phyloP scores from a whole-genome alignment of 2,113 vertebrate species.

The Ranitomeya variabilis region DNA sequence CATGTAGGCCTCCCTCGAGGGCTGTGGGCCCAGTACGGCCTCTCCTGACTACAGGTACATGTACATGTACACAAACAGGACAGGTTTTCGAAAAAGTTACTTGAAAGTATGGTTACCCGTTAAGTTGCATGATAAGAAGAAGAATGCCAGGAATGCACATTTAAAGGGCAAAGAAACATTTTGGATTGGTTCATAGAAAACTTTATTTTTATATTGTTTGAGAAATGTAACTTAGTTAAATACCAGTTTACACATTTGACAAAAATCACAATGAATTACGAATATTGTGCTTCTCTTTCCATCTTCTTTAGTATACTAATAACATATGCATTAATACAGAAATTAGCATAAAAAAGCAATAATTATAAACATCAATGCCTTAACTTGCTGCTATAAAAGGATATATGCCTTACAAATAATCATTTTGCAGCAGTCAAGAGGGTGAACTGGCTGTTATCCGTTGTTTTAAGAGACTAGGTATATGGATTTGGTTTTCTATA shows the following conservation, averaged over 20 bases:
- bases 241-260: slow-evolving; percentile 53
- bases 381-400: slow-evolving; percentile 66
- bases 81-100: too few relatives aligned
- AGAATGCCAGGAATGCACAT: too few relatives aligned
- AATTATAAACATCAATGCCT: slow-evolving; percentile 63
- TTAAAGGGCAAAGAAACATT: background rate
- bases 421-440: background rate
- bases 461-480: background rate
- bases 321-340: slow-evolving; percentile 51
- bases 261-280: slow-evolving; percentile 50
- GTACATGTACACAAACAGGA: too few relatives aligned
- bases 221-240: slow-evolving; percentile 51
- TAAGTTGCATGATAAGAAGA: too few relatives aligned
- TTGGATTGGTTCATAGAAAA: slow-evolving; percentile 32
- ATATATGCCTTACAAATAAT: slow-evolving; percentile 56
- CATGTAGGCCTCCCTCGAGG: too few relatives aligned
- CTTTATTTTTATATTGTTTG: slow-evolving; percentile 36
- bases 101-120: too few relatives aligned
- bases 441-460: background rate
- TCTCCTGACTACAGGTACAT: too few relatives aligned
- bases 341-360: slow-evolving; percentile 48
- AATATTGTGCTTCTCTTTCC: slow-evolving; percentile 53
- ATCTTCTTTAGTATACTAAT: slow-evolving; percentile 41
- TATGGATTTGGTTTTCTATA: background rate
- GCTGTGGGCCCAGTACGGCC: too few relatives aligned